Evolutionary conservation across 1,140 invertebrate genomes (phyloP), one percentile per base, ranked within the genome.

Genomic region (Schlechtendalia chinensis): DNA sequence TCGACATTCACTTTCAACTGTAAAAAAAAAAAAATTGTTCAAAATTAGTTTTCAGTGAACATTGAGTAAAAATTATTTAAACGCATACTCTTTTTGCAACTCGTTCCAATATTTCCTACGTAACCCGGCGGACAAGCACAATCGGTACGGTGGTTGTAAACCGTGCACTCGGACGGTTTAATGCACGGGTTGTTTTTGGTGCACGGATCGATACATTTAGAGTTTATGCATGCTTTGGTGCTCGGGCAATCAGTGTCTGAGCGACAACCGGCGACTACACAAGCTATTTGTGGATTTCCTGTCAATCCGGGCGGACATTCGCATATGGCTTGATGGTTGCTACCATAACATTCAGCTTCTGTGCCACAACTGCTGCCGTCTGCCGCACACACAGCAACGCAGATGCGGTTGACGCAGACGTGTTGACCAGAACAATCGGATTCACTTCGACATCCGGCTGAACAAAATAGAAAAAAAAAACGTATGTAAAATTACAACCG

Each of bases 101-200:
- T 89, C 53, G 92, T 88, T 53, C 92, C 90, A 16, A 87, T 84
- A 83, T 93, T 90, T 71, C 91, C 91, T 29, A 91, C 87, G 65
- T 90, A 94, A 32, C 93, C 93, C 10, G 91, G 88, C 80, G 93
- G 93, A 85, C 94, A 95, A 10, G 90, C 87, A 83, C 94, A 96
- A 83, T 92, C 90, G 0, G 91, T 88, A 53, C 89, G 87, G 83
- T 96, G 93, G 82, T 93, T 90, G 83, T 91, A 91, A 19, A 93
- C 91, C 82, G 89, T 89, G 83, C 94, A 96, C 83, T 93, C 89
- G 16, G 92, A 89, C 22, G 91, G 88, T 50, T 87, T 87, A 65
- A 88, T 90, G 83, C 94, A 95, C 17, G 90, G 90, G 53, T 91
- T 90, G 0, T 85, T 85, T 3, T 86, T 85, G 1, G 86, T 87